phyloP scores from a whole-genome alignment of 2,888 invertebrate species.

The Noctuana brunneofusca region DNA sequence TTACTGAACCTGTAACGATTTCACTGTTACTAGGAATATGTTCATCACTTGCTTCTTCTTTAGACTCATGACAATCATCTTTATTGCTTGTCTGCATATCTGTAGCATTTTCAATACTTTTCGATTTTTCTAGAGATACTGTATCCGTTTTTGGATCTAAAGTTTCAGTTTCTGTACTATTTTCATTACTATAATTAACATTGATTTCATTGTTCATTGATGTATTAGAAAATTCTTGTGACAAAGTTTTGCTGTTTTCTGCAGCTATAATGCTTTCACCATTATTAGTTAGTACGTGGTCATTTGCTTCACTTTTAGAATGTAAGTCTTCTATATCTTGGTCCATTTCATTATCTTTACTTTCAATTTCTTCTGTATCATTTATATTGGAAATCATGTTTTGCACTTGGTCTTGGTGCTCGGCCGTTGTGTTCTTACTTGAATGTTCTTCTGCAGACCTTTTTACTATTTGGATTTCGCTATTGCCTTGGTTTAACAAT shows the following conservation, averaged over 20 bases:
- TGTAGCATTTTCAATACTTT: conserved; percentile 1
- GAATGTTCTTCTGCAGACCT: conserved; percentile 45
- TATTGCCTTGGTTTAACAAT: conserved; percentile 67
- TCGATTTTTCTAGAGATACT: not conserved
- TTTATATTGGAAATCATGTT: conserved; percentile 9
- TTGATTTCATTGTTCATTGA: not conserved
- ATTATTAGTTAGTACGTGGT: conserved; percentile 32
- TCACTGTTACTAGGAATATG: not conserved
- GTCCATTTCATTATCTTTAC: conserved; percentile 12
- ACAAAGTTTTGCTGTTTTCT: not conserved
- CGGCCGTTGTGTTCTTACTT: conserved; percentile 36
- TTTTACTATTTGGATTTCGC: conserved; percentile 68
- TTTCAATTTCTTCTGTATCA: conserved; percentile 21
- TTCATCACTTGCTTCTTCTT: conserved; percentile 7
- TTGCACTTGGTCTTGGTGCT: conserved; percentile 13
- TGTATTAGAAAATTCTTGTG: not conserved
- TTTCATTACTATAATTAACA: not conserved
- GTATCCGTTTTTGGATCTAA: not conserved
- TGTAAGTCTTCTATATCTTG: conserved; percentile 5
- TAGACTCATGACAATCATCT: conserved; percentile 9
- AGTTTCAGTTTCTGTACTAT: not conserved
- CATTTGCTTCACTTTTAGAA: conserved; percentile 21
- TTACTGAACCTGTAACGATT: not conserved
- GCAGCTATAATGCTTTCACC: conserved; percentile 26
- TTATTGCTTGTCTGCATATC: conserved; percentile 9